Evolutionary conservation across 2,113 vertebrate genomes (phyloP).

Genomic region (Phaethon lepturus): DNA sequence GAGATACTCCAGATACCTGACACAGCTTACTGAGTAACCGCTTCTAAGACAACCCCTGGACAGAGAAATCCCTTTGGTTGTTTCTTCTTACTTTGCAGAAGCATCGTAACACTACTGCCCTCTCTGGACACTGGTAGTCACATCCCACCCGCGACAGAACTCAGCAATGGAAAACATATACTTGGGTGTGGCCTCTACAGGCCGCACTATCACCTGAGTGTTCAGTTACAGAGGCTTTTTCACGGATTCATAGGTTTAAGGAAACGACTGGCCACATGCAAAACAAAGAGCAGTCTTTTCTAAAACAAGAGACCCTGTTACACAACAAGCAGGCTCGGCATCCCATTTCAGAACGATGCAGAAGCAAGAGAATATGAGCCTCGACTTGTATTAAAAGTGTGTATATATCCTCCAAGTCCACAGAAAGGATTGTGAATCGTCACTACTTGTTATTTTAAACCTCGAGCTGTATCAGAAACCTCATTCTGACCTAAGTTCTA

Average conservation of each 20-base stretch:
- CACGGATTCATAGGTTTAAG: neutral
- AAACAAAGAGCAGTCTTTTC: conserved; percentile 5
- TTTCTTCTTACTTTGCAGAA: neutral
- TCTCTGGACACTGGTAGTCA: neutral
- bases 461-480: neutral
- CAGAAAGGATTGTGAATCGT: neutral
- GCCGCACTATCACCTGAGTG: neutral
- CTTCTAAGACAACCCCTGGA: neutral
- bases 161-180: neutral
- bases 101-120: neutral
- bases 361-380: neutral
- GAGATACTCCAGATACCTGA: neutral
- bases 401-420: neutral
- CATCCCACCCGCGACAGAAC: neutral
- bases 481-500: neutral
- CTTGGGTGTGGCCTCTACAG: neutral
- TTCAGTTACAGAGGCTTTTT: neutral
- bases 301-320: conserved; percentile 31
- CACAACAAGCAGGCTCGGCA: neutral
- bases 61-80: neutral
- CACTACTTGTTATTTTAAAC: neutral
- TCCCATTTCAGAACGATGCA: neutral
- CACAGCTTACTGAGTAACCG: neutral
- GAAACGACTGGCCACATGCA: neutral
- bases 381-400: neutral